phyloP scores from a whole-genome alignment of 2,888 invertebrate species.

The Melanargia galathea region DNA sequence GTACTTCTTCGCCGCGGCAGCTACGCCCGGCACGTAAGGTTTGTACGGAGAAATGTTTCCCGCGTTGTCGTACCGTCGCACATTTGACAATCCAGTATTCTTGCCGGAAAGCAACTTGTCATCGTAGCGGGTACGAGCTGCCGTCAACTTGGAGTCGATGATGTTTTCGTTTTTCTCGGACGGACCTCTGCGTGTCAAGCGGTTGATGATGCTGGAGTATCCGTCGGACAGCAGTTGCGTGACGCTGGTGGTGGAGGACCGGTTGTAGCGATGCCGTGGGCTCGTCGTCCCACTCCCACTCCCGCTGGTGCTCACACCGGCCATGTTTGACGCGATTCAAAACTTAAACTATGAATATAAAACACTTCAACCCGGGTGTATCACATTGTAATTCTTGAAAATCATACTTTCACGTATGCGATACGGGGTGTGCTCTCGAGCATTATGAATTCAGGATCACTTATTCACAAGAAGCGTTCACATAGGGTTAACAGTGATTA shows the following conservation, averaged over 20 bases:
- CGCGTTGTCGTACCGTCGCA: slow-evolving; percentile 73
- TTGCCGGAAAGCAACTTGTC: slow-evolving; percentile 68
- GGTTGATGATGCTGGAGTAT: slow-evolving; percentile 91
- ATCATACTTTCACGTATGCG: slow-evolving; percentile 54
- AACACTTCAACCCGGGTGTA: slow-evolving; percentile 67
- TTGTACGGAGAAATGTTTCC: slow-evolving; percentile 71
- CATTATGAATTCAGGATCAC: slow-evolving; percentile 29
- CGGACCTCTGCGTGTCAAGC: slow-evolving; percentile 89
- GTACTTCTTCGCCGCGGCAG: slow-evolving; percentile 59
- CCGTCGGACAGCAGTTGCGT: slow-evolving; percentile 93
- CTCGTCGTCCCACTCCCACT: slow-evolving; percentile 68
- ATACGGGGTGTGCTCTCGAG: slow-evolving; percentile 27
- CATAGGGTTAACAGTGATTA: slow-evolving; percentile 68
- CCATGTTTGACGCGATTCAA: slow-evolving; percentile 52
- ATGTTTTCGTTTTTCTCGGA: slow-evolving; percentile 84
- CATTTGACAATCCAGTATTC: slow-evolving; percentile 63
- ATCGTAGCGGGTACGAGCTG: slow-evolving; percentile 67
- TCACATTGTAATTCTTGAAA: slow-evolving; percentile 62
- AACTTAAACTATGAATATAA: slow-evolving; percentile 43
- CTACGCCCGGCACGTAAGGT: slow-evolving; percentile 58
- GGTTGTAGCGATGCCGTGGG: slow-evolving; percentile 87
- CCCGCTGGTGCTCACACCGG: slow-evolving; percentile 65
- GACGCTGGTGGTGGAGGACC: slow-evolving; percentile 90
- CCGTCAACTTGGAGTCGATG: slow-evolving; percentile 60
- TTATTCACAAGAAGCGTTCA: slow-evolving; percentile 38